These are phyloP conservation scores for Xanthia icteritia DNA, from an alignment of 2,888 invertebrate genomes.

Conservation along the genomic window DNA sequence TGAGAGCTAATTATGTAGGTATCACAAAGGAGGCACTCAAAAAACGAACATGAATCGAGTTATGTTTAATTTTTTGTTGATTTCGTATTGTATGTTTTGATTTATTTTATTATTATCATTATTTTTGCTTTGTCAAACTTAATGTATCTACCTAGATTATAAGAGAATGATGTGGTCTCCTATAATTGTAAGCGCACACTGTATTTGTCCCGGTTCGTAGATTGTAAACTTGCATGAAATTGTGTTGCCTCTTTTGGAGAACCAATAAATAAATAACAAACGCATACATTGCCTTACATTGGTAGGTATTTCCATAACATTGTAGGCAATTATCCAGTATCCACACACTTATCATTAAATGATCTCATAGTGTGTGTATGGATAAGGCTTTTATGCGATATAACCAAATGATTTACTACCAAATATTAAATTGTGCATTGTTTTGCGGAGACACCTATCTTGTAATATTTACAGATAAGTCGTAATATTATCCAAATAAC, in stretches of 20 bases:
- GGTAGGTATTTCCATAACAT: conserved; percentile 32
- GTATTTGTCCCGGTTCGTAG: no score
- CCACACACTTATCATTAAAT: conserved; percentile 48
- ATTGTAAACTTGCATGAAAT: no score
- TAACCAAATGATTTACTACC: conserved; percentile 14
- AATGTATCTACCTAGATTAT: no score
- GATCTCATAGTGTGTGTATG: conserved; percentile 54
- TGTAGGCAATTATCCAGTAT: conserved; percentile 37
- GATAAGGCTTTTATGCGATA: conserved; percentile 34
- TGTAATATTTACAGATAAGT: conserved; percentile 7
- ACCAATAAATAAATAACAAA: conserved; percentile 23
- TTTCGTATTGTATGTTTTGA: no score
- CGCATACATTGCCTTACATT: neutral
- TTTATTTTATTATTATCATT: no score
- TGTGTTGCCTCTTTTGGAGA: no score
- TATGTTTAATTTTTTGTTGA: no score
- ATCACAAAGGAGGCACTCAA: conserved; percentile 16
- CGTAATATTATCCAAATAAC: conserved; percentile 16
- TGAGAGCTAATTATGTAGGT: conserved; percentile 1
- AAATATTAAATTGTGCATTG: conserved; percentile 15
- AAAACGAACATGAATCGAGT: conserved; percentile 32
- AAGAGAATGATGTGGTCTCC: no score
- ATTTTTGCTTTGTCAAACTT: no score
- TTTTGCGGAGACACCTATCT: neutral
- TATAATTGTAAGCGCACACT: no score